These are phyloP conservation scores for Notolabrus celidotus DNA, from an alignment of 2,797 vertebrate species.

Conservation along the genomic window DNA sequence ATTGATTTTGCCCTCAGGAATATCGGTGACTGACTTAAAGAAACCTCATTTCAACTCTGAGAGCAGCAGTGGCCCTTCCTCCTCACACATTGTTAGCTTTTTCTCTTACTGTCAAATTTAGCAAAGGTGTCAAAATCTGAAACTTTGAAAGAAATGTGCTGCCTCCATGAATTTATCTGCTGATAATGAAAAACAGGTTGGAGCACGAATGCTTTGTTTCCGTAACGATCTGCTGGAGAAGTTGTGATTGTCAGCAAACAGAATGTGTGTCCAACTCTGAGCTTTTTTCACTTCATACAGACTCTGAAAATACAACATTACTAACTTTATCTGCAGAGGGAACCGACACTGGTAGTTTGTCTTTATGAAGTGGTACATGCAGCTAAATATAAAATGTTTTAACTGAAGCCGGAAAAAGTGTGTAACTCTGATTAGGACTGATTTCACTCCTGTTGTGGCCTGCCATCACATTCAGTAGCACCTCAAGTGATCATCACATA, in stretches of 20 bases:
- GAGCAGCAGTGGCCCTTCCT: constrained; percentile 7
- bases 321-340: not conserved
- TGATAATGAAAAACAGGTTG: constrained; percentile 49
- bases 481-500: no score
- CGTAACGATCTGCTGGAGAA: constrained; percentile 30
- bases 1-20: not conserved
- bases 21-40: constrained; percentile 10
- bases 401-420: no score
- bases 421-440: no score
- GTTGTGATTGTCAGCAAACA: constrained; percentile 45
- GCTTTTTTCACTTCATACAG: not conserved
- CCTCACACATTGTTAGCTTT: constrained; percentile 25
- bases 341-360: no score
- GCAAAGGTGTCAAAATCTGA: constrained; percentile 46
- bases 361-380: not conserved
- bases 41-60: constrained; percentile 19
- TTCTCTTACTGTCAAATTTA: constrained; percentile 43
- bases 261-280: constrained; percentile 12
- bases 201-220: constrained; percentile 24
- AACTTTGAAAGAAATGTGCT: constrained; percentile 50
- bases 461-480: no score
- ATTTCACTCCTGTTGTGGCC: no score
- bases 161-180: constrained; percentile 50
- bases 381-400: no score
- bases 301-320: not conserved